These are phyloP conservation scores for Pachliopta kotzebuea DNA, from an alignment of 2,888 invertebrate genomes.

Conservation along the genomic window DNA sequence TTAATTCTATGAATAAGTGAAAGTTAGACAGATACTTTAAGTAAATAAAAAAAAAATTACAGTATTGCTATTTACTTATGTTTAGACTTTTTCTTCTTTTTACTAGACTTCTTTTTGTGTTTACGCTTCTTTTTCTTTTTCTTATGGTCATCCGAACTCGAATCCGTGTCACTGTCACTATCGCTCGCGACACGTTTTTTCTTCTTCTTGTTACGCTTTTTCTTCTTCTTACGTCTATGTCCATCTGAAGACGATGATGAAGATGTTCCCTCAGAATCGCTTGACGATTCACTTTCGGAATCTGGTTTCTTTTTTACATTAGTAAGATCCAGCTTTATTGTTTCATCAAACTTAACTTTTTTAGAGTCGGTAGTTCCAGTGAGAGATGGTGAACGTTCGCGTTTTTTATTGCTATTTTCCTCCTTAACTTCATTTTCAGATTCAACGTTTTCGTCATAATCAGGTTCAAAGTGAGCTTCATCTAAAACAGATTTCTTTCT, in stretches of 20 bases:
- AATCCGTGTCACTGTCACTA: conserved; percentile 83
- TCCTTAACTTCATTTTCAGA: conserved; percentile 83
- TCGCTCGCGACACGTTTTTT: conserved; percentile 82
- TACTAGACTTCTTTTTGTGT: conserved; percentile 84
- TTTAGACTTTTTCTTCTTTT: conserved; percentile 86
- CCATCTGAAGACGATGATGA: conserved; percentile 75
- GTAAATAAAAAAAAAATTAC: conserved; percentile 30
- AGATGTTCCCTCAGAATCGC: conserved; percentile 73
- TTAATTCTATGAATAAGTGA: conserved; percentile 30
- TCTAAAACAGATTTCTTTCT: conserved; percentile 85
- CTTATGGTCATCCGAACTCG: conserved; percentile 83
- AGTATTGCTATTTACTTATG: conserved; percentile 57
- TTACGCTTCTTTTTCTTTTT: conserved; percentile 85
- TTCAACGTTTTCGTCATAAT: conserved; percentile 83
- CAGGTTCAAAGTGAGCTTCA: conserved; percentile 87
- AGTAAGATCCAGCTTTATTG: conserved; percentile 71
- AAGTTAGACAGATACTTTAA: conserved; percentile 38
- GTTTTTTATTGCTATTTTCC: conserved; percentile 60
- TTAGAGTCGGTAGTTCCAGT: conserved; percentile 50
- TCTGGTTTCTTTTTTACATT: conserved; percentile 75
- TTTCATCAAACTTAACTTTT: conserved; percentile 62
- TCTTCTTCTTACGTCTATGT: conserved; percentile 82
- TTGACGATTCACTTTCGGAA: conserved; percentile 66
- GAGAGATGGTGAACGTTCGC: conserved; percentile 60
- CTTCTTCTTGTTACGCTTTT: conserved; percentile 82